Base-by-base conservation (phyloP, 2,888 invertebrate genomes). In the Taphrorychus bicolor region DNA sequence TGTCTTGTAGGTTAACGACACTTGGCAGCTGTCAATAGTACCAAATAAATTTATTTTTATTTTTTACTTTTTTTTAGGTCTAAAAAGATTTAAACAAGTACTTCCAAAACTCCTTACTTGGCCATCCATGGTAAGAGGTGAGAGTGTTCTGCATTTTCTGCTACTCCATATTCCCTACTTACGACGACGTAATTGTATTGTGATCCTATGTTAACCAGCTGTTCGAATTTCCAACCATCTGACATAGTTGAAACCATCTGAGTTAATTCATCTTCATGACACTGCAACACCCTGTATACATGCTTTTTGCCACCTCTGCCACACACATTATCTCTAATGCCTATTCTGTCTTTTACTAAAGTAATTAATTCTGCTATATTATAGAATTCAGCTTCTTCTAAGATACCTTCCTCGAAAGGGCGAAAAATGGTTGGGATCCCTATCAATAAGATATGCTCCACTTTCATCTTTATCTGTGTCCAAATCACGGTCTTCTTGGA, bases 191-290 rank as follows among this genome's bases (percentile, higher is more conserved):
- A 98, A 80, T 93, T 97, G 82, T 97, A 98, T 80, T 94, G 94
- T 70, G 97, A 95, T 64, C 97, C 97, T 81, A 98, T 96, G 81
- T 97, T 97, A 68, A 98, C 94, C 77, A 98, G 85, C 88, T 98
- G 91, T 83, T 98, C 98, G 83, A 99, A 98, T 81, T 97, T 96
- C 99, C 99, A 99, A 45, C 99, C 99, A 84, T 99, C 99, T n/a
- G 97, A 98, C 91, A 99, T 93, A 4, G 98, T 98, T 3, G 98
- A 98, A 57, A 99, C 95, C 93, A 94, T 94, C 86, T 87, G 75
- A 65, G 99, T 98, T 70, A 99, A 86, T 84, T 99, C 99, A 82
- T 98, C 97, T 84, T 99, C 98, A 80, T 98, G 98, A 80, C 98
- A 99, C 82, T 99, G 99, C 76, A 99, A 84, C 58, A 99, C 98